Conservation (phyloP, 2,113 vertebrate genomes). For the Hyperopisus bebe region DNA sequence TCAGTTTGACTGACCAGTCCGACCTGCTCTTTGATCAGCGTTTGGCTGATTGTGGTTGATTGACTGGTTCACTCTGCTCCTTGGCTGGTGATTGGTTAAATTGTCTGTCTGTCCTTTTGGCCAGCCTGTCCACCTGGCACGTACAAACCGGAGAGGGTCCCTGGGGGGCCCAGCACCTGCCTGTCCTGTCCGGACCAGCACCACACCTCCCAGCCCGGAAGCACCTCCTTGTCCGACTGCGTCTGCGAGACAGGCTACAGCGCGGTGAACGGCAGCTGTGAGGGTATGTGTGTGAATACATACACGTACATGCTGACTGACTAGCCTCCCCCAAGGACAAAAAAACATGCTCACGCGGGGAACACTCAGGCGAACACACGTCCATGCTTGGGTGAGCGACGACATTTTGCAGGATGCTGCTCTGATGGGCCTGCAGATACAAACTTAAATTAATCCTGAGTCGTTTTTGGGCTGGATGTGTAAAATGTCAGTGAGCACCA, state of each 20-base stretch:
- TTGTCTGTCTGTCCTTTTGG: neutral
- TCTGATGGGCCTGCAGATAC: neutral
- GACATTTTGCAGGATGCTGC: neutral
- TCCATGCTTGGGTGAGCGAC: neutral
- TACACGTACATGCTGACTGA: neutral
- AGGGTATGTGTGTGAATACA: constrained; percentile 61
- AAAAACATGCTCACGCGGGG: neutral
- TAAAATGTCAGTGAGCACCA: neutral
- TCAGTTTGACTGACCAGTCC: neutral
- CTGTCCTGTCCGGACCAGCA: constrained; percentile 71
- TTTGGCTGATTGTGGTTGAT: neutral
- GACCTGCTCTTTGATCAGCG: neutral
- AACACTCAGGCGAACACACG: neutral
- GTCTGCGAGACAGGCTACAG: constrained; percentile 75
- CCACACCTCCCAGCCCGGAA: constrained; percentile 82
- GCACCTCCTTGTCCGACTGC: constrained; percentile 77
- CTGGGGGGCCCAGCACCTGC: constrained; percentile 82
- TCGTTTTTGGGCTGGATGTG: neutral
- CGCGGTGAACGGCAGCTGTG: constrained; percentile 67
- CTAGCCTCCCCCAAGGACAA: neutral
- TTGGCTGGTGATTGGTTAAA: neutral
- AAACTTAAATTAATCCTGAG: neutral
- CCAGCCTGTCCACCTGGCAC: constrained; percentile 87
- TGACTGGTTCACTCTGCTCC: neutral
- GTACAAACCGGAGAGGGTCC: constrained; percentile 80